Percentiles rank a stretch among this genome's conserved stretches.
phyloP scores from a whole-genome alignment of 37 sponge, comb jelly and placozoan genomes.

The Cladorhizidae sp. region DNA sequence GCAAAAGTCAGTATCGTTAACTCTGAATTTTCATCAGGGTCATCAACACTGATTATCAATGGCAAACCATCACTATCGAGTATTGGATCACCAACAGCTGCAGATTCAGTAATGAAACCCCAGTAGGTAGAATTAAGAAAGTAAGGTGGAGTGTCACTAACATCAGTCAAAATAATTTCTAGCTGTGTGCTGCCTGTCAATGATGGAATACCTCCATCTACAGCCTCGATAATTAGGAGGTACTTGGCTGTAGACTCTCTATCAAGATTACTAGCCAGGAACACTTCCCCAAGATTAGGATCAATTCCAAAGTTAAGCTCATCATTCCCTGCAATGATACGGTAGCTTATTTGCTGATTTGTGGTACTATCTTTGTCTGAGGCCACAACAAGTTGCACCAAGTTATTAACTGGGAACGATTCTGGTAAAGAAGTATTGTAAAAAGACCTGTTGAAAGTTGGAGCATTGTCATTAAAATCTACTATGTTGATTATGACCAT shows the following conservation, averaged over 20 bases:
- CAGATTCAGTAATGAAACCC: slow-evolving; percentile 45
- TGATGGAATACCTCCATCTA: slow-evolving; percentile 24
- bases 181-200: not conserved
- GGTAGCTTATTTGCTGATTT: slow-evolving; percentile 51
- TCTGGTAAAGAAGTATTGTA: slow-evolving; percentile 55
- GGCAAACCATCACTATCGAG: slow-evolving; percentile 8
- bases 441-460: slow-evolving; percentile 27
- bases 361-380: slow-evolving; percentile 57
- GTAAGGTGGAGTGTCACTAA: slow-evolving; percentile 66
- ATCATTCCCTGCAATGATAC: slow-evolving; percentile 25
- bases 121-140: slow-evolving; percentile 25
- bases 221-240: slow-evolving; percentile 35
- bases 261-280: slow-evolving; percentile 20
- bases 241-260: slow-evolving; percentile 27
- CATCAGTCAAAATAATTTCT: slow-evolving; percentile 45
- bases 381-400: slow-evolving; percentile 38
- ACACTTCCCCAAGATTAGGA: slow-evolving; percentile 1
- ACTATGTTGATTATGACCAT: slow-evolving; percentile 37
- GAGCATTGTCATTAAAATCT: slow-evolving; percentile 73
- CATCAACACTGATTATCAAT: slow-evolving; percentile 17
- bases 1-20: slow-evolving; percentile 25
- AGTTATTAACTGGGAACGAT: slow-evolving; percentile 17
- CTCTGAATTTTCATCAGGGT: slow-evolving; percentile 48
- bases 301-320: slow-evolving; percentile 28
- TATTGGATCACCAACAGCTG: slow-evolving; percentile 31